These are phyloP conservation scores for Mantis religiosa DNA, from an alignment of 2,888 invertebrate genomes.

Conservation along the genomic window DNA sequence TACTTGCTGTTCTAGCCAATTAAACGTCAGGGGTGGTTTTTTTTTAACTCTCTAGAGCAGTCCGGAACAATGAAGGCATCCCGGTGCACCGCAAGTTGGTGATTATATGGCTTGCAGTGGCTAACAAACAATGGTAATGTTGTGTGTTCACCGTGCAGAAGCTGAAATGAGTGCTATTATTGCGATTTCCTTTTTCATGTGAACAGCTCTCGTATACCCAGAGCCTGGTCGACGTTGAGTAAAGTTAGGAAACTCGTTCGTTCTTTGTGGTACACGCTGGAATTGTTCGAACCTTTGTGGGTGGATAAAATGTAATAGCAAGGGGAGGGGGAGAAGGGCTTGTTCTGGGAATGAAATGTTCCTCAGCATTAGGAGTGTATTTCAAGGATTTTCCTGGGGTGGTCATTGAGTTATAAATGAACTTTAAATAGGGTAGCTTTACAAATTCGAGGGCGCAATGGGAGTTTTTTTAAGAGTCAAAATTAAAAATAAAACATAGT, in stretches of 20 bases:
- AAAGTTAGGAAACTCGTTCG: background rate
- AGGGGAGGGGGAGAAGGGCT: background rate
- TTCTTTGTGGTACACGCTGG: background rate
- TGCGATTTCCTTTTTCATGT: background rate
- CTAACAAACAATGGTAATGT: background rate
- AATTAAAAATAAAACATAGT: no score
- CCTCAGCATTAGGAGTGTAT: background rate
- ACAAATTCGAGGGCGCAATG: no score
- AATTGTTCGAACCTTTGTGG: background rate
- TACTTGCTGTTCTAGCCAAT: constrained; percentile 6
- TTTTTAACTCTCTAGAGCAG: background rate
- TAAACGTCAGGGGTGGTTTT: background rate
- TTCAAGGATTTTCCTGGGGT: background rate
- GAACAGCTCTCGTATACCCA: background rate
- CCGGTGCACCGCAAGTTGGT: background rate
- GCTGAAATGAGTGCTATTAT: background rate
- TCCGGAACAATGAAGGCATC: background rate
- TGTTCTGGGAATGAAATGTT: background rate
- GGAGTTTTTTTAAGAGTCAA: no score
- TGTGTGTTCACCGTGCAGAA: background rate
- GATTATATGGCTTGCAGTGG: background rate
- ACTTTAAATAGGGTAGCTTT: background rate
- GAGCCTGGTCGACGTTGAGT: background rate
- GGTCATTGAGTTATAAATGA: background rate
- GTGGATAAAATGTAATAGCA: background rate